phyloP scores from a whole-genome alignment of 2,113 vertebrate genomes.

The Spea bombifrons region DNA sequence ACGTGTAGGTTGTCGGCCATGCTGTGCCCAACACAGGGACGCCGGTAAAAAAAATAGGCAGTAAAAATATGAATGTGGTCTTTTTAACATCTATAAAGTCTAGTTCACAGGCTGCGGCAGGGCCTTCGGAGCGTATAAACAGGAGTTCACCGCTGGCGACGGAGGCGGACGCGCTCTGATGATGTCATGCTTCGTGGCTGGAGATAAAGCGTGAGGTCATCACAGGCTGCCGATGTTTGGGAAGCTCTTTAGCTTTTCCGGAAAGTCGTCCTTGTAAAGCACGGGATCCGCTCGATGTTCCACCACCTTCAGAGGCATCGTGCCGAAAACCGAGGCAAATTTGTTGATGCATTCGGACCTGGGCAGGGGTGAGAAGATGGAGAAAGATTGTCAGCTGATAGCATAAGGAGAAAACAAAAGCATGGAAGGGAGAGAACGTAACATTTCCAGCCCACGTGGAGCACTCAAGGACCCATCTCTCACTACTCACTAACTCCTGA shows the following conservation, averaged over 20 bases:
- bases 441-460: neutral
- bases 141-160: neutral
- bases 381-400: neutral
- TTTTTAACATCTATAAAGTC: too few species aligned
- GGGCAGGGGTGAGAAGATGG: constrained; percentile 13
- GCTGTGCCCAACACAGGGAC: too few species aligned
- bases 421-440: neutral
- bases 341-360: constrained; percentile 99
- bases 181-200: neutral
- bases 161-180: neutral
- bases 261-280: constrained; percentile 97
- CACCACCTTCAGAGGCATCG: constrained; percentile 97
- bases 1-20: too few species aligned
- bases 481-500: neutral
- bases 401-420: neutral
- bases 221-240: constrained; percentile 97
- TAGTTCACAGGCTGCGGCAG: neutral
- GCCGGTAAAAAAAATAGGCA: too few species aligned
- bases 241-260: constrained; percentile 97
- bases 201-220: constrained; percentile 29
- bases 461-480: neutral
- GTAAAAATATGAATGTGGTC: too few species aligned
- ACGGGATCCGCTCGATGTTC: constrained; percentile 95
- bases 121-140: neutral
- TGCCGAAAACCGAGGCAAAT: constrained; percentile 94